Evolutionary conservation across 1,140 invertebrate genomes (phyloP).

Genomic region (Chionoecetes opilio): DNA sequence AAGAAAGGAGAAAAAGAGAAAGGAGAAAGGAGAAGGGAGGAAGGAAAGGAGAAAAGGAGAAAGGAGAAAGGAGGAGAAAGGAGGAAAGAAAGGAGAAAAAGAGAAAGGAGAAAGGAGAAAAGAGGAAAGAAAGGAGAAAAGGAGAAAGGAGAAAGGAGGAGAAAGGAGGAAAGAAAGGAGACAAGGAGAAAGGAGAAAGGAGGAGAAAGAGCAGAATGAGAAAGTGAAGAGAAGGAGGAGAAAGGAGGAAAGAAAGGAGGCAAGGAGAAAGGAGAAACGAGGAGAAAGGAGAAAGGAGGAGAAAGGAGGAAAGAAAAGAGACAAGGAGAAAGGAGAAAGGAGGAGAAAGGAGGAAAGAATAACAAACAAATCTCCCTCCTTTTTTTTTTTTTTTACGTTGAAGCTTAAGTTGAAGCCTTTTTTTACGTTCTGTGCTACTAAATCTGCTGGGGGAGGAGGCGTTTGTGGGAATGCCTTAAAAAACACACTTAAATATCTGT

Average conservation of each 20-base stretch:
- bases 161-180: neutral
- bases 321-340: neutral
- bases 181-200: neutral
- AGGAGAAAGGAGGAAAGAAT: neutral
- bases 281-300: neutral
- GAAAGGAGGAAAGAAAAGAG: neutral
- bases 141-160: neutral
- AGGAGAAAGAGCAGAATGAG: neutral
- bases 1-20: no score
- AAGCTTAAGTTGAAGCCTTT: no score
- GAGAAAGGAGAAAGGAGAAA: no score
- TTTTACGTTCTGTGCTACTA: neutral
- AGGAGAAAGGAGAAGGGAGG: neutral
- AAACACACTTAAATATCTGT: neutral
- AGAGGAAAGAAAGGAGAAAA: neutral
- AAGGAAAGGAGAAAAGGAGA: no score
- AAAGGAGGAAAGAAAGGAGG: neutral
- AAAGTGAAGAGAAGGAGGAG: neutral
- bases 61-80: no score
- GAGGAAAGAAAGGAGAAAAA: neutral
- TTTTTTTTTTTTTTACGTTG: no score
- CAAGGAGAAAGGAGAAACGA: no score
- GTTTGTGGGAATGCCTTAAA: neutral
- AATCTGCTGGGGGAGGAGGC: neutral
- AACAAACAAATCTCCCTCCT: neutral